These are phyloP conservation scores for Paradoxurus hermaphroditus DNA, from an alignment of 2,113 vertebrate species.

Conservation along the genomic window DNA sequence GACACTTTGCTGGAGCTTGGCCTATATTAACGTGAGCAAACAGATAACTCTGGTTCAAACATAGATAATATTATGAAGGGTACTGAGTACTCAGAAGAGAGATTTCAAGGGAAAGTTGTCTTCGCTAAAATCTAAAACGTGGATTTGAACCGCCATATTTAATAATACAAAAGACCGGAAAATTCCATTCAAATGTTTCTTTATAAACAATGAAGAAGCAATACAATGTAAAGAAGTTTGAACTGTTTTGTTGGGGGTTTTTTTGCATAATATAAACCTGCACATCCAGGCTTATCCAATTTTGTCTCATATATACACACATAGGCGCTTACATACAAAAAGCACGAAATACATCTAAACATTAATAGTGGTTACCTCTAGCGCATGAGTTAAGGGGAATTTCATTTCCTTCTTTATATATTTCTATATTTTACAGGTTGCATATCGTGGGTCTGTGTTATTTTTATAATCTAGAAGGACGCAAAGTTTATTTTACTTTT, in stretches of 20 bases:
- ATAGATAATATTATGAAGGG: background rate
- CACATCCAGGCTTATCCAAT: background rate
- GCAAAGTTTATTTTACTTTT: slow-evolving; percentile 11
- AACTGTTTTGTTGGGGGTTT: background rate
- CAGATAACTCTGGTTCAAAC: background rate
- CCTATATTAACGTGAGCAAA: background rate
- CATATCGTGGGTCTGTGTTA: background rate
- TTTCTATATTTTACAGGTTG: background rate
- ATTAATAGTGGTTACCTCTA: background rate
- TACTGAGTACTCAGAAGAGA: background rate
- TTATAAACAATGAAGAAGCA: background rate
- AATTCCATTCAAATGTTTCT: background rate
- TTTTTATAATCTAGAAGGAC: background rate
- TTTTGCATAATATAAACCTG: background rate
- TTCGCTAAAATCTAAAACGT: background rate
- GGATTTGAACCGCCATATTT: background rate
- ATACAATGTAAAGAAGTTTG: background rate
- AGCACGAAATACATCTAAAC: background rate
- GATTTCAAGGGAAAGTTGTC: background rate
- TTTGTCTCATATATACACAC: background rate
- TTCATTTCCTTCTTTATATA: background rate
- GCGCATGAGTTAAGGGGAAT: background rate
- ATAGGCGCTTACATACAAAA: background rate
- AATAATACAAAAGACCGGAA: background rate
- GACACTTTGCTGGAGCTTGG: background rate